A percentile compares a stretch with the other conserved stretches of the same genome.
phyloP scores from a whole-genome alignment of 2,797 vertebrate genomes.

The Cryptoprocta ferox region DNA sequence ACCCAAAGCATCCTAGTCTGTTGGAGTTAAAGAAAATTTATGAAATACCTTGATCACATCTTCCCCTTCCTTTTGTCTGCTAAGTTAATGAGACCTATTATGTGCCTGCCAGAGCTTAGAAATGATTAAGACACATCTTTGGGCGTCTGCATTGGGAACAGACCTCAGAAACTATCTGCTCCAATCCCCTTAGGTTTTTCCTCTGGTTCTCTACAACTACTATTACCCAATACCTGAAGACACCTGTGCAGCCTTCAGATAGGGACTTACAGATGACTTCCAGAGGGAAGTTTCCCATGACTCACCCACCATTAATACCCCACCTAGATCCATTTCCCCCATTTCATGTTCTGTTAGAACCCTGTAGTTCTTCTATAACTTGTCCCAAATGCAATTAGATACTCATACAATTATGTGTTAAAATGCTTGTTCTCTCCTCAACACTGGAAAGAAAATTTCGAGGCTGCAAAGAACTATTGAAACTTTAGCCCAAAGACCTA shows the following conservation, averaged over 20 bases:
- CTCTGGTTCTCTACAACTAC: neutral
- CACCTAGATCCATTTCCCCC: neutral
- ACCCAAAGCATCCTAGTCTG: neutral
- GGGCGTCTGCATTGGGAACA: neutral
- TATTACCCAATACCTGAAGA: neutral
- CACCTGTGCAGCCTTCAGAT: neutral
- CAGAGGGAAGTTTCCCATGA: neutral
- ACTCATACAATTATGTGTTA: neutral
- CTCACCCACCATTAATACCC: no score
- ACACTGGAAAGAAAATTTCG: neutral
- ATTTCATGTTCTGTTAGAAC: neutral
- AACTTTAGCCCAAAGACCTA: neutral
- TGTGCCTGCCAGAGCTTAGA: neutral
- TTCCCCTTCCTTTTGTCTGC: neutral
- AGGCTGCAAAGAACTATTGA: neutral
- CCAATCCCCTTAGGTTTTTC: neutral
- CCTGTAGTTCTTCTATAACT: neutral
- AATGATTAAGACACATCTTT: neutral
- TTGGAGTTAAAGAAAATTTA: neutral
- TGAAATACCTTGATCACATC: neutral
- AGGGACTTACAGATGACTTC: neutral
- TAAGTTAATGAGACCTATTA: neutral
- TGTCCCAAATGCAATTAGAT: neutral
- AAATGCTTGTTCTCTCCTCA: neutral
- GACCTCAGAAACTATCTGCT: neutral